Conservation (phyloP, 2,888 invertebrate species). For the Altica lythri region DNA sequence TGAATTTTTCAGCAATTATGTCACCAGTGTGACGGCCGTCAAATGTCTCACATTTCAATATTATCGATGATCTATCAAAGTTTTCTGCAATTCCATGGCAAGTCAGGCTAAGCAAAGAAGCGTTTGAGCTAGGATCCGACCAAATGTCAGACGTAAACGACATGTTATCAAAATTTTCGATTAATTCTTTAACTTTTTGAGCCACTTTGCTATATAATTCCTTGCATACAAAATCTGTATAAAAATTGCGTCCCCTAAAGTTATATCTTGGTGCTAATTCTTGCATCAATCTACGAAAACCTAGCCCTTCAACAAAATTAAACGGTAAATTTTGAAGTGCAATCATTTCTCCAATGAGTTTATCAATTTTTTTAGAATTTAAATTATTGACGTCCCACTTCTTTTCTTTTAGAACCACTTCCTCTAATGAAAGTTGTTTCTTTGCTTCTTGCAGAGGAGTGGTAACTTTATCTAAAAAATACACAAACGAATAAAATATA, state of each 20-base stretch:
- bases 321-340: slow-evolving; percentile 12
- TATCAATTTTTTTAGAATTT: slow-evolving; percentile 11
- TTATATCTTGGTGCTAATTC: slow-evolving; percentile 11
- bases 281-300: slow-evolving; percentile 1
- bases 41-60: slow-evolving; percentile 12
- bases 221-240: not conserved
- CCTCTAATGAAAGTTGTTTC: slow-evolving; percentile 11
- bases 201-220: slow-evolving; percentile 4
- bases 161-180: slow-evolving; percentile 5
- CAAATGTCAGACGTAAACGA: slow-evolving; percentile 11
- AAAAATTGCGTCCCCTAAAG: slow-evolving; percentile 1
- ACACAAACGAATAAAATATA: slow-evolving; percentile 1
- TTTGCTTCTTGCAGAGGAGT: slow-evolving; percentile 10
- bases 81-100: slow-evolving; percentile 4
- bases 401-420: slow-evolving; percentile 13
- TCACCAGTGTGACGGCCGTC: slow-evolving; percentile 5
- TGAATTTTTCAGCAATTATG: slow-evolving; percentile 10
- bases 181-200: slow-evolving; percentile 3
- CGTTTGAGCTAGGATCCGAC: slow-evolving; percentile 10
- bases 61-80: slow-evolving; percentile 1
- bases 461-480: slow-evolving; percentile 11
- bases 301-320: slow-evolving; percentile 11
- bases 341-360: slow-evolving; percentile 14
- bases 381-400: slow-evolving; percentile 10
- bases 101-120: slow-evolving; percentile 9